phyloP scores from a whole-genome alignment of 2,797 vertebrate species.

The Sebastolobus alascanus region DNA sequence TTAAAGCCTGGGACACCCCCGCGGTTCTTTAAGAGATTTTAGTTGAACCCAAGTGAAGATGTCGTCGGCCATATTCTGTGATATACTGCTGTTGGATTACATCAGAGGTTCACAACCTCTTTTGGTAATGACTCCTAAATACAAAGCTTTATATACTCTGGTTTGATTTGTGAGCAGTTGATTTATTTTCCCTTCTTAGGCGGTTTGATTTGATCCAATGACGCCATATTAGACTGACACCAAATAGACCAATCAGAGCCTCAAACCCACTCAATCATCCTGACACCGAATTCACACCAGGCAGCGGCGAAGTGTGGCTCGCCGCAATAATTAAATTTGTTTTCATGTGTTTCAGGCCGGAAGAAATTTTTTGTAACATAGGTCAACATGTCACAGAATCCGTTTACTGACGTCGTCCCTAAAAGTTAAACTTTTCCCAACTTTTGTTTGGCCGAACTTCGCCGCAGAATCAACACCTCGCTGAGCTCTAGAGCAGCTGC shows the following conservation, averaged over 20 bases:
- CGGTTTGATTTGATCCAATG: neutral
- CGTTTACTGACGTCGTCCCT: too few relatives aligned
- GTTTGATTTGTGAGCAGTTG: neutral
- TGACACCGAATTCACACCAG: too few relatives aligned
- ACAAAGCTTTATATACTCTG: neutral
- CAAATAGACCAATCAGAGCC: neutral
- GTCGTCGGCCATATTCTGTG: constrained; percentile 1
- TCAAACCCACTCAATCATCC: neutral
- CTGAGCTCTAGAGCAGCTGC: too few relatives aligned
- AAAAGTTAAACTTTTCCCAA: too few relatives aligned
- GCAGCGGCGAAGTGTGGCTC: too few relatives aligned
- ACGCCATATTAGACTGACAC: neutral
- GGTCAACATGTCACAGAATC: too few relatives aligned
- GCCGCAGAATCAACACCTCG: too few relatives aligned
- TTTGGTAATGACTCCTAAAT: constrained; percentile 3
- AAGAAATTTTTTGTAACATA: too few relatives aligned
- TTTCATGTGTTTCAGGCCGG: too few relatives aligned
- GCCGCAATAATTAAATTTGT: too few relatives aligned
- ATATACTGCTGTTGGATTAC: constrained; percentile 30
- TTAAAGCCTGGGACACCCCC: constrained; percentile 25
- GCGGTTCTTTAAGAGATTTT: constrained; percentile 16
- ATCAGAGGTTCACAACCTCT: constrained; percentile 11
- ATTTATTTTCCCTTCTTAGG: neutral
- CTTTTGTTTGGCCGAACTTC: too few relatives aligned
- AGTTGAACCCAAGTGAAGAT: constrained; percentile 16